Evolutionary conservation across 2,888 invertebrate genomes (phyloP).

Genomic region (Habrosyne pyritoides): DNA sequence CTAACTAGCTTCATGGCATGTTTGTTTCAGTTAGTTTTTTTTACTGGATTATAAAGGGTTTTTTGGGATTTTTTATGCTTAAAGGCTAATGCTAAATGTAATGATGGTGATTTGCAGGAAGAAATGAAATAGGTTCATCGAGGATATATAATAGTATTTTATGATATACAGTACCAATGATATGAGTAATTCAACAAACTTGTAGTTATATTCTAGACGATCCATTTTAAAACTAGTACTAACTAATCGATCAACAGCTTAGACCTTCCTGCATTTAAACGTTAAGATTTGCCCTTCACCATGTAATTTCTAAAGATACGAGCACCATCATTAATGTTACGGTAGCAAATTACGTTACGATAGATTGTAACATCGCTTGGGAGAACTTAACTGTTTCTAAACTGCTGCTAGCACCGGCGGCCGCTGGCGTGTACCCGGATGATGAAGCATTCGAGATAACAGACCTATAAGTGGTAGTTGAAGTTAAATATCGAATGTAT

Average conservation of each 20-base stretch:
- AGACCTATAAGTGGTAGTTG: slow-evolving; percentile 7
- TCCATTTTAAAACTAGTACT: neutral
- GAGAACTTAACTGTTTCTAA: slow-evolving; percentile 30
- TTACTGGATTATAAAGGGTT: too few species aligned
- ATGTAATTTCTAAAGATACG: slow-evolving; percentile 12
- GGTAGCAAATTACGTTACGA: slow-evolving; percentile 41
- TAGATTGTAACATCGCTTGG: slow-evolving; percentile 25
- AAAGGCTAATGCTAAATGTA: too few species aligned
- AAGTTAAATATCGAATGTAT: neutral
- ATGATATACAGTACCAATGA: too few species aligned
- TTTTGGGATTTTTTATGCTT: too few species aligned
- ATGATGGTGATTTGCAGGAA: too few species aligned
- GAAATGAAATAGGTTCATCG: too few species aligned
- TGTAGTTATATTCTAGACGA: neutral
- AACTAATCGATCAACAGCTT: neutral
- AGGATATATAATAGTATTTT: too few species aligned
- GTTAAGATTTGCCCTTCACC: neutral
- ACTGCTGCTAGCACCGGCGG: slow-evolving; percentile 12
- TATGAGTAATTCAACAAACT: too few species aligned
- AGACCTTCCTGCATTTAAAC: neutral
- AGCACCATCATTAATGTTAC: slow-evolving; percentile 30
- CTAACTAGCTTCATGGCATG: too few species aligned
- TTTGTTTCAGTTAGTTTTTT: too few species aligned
- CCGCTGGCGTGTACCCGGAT: slow-evolving; percentile 16
- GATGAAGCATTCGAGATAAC: slow-evolving; percentile 7